A percentile compares a stretch with the other conserved stretches of the same genome.
phyloP scores from a whole-genome alignment of 2,888 invertebrate species.

The Ormia ochracea region DNA sequence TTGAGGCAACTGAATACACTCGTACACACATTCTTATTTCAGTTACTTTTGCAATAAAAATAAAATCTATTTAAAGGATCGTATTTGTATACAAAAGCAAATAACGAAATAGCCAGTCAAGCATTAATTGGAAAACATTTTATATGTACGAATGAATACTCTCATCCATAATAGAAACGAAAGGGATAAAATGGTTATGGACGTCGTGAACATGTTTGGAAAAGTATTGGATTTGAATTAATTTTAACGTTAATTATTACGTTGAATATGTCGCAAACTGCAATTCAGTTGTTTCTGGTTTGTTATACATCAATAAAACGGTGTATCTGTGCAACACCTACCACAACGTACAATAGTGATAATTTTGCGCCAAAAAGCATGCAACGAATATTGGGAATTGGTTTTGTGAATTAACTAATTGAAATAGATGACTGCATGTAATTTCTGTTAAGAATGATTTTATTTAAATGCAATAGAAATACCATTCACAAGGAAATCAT shows the following conservation, averaged over 20 bases:
- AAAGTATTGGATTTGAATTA: conserved; percentile 51
- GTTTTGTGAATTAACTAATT: neutral
- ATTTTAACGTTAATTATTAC: conserved; percentile 40
- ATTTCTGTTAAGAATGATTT: no score
- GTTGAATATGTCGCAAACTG: neutral
- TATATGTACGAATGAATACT: neutral
- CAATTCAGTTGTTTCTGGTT: neutral
- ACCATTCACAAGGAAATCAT: neutral
- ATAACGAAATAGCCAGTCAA: conserved; percentile 31
- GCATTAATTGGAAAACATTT: conserved; percentile 27
- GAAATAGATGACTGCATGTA: conserved; percentile 3
- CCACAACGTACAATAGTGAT: neutral
- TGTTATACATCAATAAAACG: conserved; percentile 7
- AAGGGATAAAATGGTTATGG: conserved; percentile 22
- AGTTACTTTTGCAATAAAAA: neutral
- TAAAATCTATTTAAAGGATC: neutral
- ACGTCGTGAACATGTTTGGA: conserved; percentile 21
- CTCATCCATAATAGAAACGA: neutral
- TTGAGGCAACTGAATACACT: neutral
- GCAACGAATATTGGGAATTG: no score
- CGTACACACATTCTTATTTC: neutral
- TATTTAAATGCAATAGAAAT: no score
- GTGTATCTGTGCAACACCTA: neutral
- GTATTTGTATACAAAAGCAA: conserved; percentile 10
- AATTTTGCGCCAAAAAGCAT: no score